Base-by-base conservation (phyloP, 1,140 invertebrate species). In the Linepithema humile region DNA sequence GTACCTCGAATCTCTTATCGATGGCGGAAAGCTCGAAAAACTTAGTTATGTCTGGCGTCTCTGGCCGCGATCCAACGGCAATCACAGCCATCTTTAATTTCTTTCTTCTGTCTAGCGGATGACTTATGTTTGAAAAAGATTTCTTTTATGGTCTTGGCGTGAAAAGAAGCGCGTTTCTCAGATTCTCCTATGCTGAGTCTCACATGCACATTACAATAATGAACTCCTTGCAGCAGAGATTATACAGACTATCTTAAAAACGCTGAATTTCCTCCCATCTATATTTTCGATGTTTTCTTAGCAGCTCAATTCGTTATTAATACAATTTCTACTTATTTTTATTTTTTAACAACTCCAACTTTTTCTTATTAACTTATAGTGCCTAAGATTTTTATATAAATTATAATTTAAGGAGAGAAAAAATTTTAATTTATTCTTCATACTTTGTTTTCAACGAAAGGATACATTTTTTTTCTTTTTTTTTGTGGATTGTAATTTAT, bases 41-140 rank as follows among this genome's bases (percentile, higher is more conserved):
- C 88, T 89, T 91, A 65, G 89, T 91, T 91, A 90, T 85, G 83
- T 85, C 82, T 74, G 87, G 84, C 84, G 45, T 84, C 84, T 72
- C 87, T 93, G 91, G 91, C 89, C 64, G 73, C 78, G 85, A 89
- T 92, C 92, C 91, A 93, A 92, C 75, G 85, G 78, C 90, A 91
- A 92, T 92, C 91, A 91, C 90, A 72, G 74, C 91, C 82, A 90
- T 92, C 90, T 92, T 92, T 92, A 92, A 93, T 93, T 93, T 90
- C 86, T 91, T 90, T 90, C 88, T 89, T 87, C 87, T 92, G 86
- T 89, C 90, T 88, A 78, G 84, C 67, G 90, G 86, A 82, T 91
- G 90, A 91, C 83, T 91, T 91, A 89, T 90, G 45, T 78, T 77
- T 85, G n/a, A 75, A 86, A 82, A 86, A 88, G 84, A 80, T 57